Evolutionary conservation across 2,113 vertebrate genomes (phyloP).

Genomic region (Pterocles burchelli): DNA sequence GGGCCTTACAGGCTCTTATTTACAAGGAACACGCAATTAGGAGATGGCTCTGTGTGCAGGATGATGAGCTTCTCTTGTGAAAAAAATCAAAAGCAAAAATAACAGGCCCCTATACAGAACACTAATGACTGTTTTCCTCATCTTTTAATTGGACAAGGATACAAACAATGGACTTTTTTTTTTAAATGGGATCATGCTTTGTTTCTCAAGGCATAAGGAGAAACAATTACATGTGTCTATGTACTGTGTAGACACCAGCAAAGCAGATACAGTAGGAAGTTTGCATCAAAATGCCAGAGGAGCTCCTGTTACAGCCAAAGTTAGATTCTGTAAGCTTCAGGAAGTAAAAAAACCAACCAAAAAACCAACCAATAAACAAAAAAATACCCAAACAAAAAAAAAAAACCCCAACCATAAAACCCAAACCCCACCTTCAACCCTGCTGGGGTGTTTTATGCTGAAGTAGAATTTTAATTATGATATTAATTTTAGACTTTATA

Average conservation of each 20-base stretch:
- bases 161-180: not conserved
- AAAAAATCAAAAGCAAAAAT: not conserved
- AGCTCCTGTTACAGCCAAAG: not conserved
- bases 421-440: not conserved
- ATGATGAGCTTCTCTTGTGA: not conserved
- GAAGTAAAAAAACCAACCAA: not conserved
- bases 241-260: not conserved
- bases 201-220: slow-evolving; percentile 20
- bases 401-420: not conserved
- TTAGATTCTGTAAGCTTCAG: not conserved
- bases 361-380: not conserved
- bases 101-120: not conserved
- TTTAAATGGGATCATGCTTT: not conserved
- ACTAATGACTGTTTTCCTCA: not conserved
- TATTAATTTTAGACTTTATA: too few relatives aligned
- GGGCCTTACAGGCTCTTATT: not conserved
- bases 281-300: not conserved
- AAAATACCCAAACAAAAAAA: not conserved
- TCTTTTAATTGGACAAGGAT: not conserved
- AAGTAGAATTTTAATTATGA: too few relatives aligned
- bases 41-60: not conserved
- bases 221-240: not conserved
- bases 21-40: not conserved
- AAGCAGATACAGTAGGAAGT: not conserved
- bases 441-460: too few relatives aligned